Evolutionary conservation across 2,888 invertebrate species (phyloP), one percentile per base, ranked within the genome.

Genomic region (Therioaphis trifolii): DNA sequence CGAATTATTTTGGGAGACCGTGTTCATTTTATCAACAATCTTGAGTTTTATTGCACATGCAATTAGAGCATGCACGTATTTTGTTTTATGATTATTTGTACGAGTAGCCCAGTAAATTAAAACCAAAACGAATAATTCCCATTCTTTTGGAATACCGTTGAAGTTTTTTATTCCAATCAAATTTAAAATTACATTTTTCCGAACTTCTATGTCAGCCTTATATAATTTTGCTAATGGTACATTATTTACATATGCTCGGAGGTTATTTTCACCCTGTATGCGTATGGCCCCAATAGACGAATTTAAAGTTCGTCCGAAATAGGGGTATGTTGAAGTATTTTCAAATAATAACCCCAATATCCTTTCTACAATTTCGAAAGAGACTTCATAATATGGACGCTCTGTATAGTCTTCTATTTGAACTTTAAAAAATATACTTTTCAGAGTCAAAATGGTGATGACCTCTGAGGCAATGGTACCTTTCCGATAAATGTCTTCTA

Each of bases 51-150:
- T 88, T 80, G 91, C 90, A 85, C 91, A 90, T 35, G 93, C 87
- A 35, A 92, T 87, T 61, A 93, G 85, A 84, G 92, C 90, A 87
- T 92, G 90, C 77, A 88, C 87, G 79, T 87, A 87, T 12, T 88
- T 89, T 29, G 90, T 87, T 55, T 88, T 85, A 0, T 90, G 89
- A 85, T 88, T 87, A 87, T 86, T 88, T 86, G 88, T 89, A 88
- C 89, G 89, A 87, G 85, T 84, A 15, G 63, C 61, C 91, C 93
- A 93, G 89, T 91, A 94, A 3, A 92, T 88, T 2, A 92, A 86
- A n/a, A 91, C 88, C 55, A 92, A 89, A 86, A 93, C 88, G 86
- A 90, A 91, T 49, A 94, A 86, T 87, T 90, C 91, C 90, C 93
- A 93, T 86, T 91, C 90, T 2, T 87, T 84, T 27, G 93, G 92